Base-by-base conservation (phyloP, 2,888 invertebrate genomes). In the Tetropium fuscum region DNA sequence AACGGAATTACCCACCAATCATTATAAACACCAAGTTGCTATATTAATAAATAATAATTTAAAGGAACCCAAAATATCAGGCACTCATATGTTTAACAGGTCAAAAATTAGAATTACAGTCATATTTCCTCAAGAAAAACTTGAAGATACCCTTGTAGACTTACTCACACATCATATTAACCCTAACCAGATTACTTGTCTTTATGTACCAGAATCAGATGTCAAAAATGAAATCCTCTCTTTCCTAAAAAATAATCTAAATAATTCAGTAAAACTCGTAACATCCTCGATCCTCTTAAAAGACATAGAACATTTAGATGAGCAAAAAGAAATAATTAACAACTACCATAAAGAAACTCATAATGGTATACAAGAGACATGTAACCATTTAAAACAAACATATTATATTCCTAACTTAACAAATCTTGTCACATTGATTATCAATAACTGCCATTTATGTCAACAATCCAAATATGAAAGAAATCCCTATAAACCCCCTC, bases 211-310 rank as follows among this genome's bases (percentile, higher is more conserved):
- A n/a, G n/a, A n/a, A n/a, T n/a, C n/a, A n/a, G n/a, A n/a, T n/a
- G n/a, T n/a, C n/a, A n/a, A n/a, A n/a, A n/a, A n/a, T n/a, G n/a
- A n/a, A n/a, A n/a, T n/a, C n/a, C n/a, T n/a, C n/a, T n/a, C n/a
- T n/a, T n/a, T n/a, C n/a, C n/a, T n/a, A n/a, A n/a, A n/a, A n/a
- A n/a, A n/a, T n/a, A n/a, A 32, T 3, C 13, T 32, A 32, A 32
- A 32, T 3, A 32, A 32, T 32, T 32, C 32, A 16, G 38, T 18
- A 38, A 38, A 38, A 38, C 32, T 32, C 6, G 4, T 38, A 38
- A 16, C 18, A 1, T 38, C 18, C 3, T 18, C 16, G 3, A 38
- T 16, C 8, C 10, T 16, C 15, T 18, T 38, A 13, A 38, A 3
- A 18, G 38, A 38, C 15, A 15, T 36, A 15, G 10, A 36, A 11